Base-by-base conservation (phyloP, 2,113 vertebrate genomes). In the Jaculus jaculus region DNA sequence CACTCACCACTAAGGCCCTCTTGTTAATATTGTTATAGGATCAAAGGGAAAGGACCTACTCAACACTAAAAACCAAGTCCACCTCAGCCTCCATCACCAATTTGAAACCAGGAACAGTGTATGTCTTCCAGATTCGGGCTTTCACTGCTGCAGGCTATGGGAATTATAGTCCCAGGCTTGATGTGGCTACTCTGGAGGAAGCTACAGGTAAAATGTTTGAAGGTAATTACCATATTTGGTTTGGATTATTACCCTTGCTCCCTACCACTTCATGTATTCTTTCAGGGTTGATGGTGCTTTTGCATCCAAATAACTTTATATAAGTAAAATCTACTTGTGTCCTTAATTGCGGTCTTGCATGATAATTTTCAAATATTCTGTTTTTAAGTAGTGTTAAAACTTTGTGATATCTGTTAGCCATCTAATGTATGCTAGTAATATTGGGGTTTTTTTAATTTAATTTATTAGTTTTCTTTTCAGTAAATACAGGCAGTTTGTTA, bases 61-160 rank as follows among this genome's bases (percentile, higher is more conserved):
- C 99, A 28, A 99, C 99, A 34, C 98, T 99, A 95, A 99, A 99
- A 98, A 99, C 99, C 90, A 99, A 98, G 97, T 99, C 98, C 93
- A 99, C 99, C 34, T 99, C 99, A 34, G 99, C 98, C 93, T 99
- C 99, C 2, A 99, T 99, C 95, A 99, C 99, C 98, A 99, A 99
- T 97, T 98, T 99, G 97, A 99, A 99, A 97, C 99, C 99, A 95
- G 99, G 99, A 98, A 99, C 99, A 87, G 98, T 99, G 39, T 99
- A 99, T 95, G 98, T 99, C 96, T 99, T 99, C 97, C 99, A 99
- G 98, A 99, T 99, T 94, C 98, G 99, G 89, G 99, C 99, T 87
- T 99, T 99, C 96, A 99, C 99, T 18, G 99, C 99, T 81, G 99
- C 99, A 2, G 99, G 99, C 10, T 99, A 99, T 96, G 99, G 99